Evolutionary conservation across 2,888 invertebrate species (phyloP), one percentile per base, ranked within the genome.

Genomic region (Eristalis arbustorum): DNA sequence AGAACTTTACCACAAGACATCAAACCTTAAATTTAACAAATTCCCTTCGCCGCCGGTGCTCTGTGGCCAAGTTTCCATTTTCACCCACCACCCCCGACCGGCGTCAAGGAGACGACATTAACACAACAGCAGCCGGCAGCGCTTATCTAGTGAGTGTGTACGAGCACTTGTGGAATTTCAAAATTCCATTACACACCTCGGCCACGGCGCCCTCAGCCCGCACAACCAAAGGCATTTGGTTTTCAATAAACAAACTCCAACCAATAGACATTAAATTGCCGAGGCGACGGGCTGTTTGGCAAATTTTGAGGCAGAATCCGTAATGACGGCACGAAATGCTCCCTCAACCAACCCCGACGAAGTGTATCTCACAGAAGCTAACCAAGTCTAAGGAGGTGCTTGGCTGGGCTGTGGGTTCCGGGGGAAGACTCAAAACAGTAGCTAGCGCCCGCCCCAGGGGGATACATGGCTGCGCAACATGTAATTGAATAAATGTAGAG

Each of bases 261-360:
- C 56, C 69, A 57, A 69, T 69, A 57, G n/a, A 57, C 37, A 71
- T 59, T n/a, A 40, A 61, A 40, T 71, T 69, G 68, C 22, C 56
- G 3, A 49, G 22, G 11, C 69, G 59, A 69, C 59, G 37, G 22
- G 69, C n/a, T 37, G 59, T 59, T 37, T 34, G 37, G 13, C 14
- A 71, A 40, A 61, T 22, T 71, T 59, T 28, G 59, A 61, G 13
- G 42, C 61, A 22, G 59, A 71, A 71, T 61, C 22, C 1, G 11
- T 40, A 59, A 71, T 40, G 71, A 13, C 11, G 23, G 13, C 34
- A 25, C 11, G 61, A 23, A 11, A 34, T 57, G n/a, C n/a, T 5
- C 8, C 6, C 0, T 5, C 8, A 31, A 31, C 31, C 4, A n/a
- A 31, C 31, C 31, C 37, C 8, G 37, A 4, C 18, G n/a, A 71